Evolutionary conservation across 2,888 invertebrate genomes (phyloP), one percentile per base, ranked within the genome.

Genomic region (Epistrophe grossulariae): DNA sequence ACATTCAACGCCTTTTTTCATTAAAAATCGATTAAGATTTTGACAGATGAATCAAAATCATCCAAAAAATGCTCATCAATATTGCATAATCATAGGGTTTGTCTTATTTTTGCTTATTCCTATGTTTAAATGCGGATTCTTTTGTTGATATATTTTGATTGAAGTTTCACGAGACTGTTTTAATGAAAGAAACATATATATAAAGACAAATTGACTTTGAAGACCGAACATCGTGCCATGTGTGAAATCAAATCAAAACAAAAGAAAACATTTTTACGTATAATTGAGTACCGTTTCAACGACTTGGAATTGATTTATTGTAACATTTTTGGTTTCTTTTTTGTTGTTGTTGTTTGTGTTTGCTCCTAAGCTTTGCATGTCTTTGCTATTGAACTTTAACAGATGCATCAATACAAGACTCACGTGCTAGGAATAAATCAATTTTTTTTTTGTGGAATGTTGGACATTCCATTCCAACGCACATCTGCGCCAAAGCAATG

Each of bases 381-480:
- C 24, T 24, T 35, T 9, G 13, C 40, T 28, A 38, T 43, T 70
- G 28, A 55, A 70, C 50, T 55, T 64, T 40, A 70, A 48, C 70
- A 76, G 62, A 70, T 71, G 60, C 60, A 70, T 24, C 57, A 17
- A 1, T 8, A 24, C 9, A 45, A n/a, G n/a, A 11, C 48, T 28
- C 19, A 64, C 79, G 79, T 84, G 84, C 28, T 28, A 17, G 9
- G 83, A 79, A 84, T 84, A 79, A 73, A 60, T 79, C 72, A 77
- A 35, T 43, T 50, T 52, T 45, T 4, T 72, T 52, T 48, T 50
- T 45, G 2, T 72, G 60, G 73, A 79, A 73, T 78, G 79, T 40
- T 13, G 28, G 38, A 43, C 83, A 79, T 74, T 71, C 71, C 77
- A 48, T 70, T 17, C 19, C 45, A 48, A 70, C 70, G 80, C 80